Conservation (phyloP, 2,113 vertebrate species). For the Chaetops frenatus region DNA sequence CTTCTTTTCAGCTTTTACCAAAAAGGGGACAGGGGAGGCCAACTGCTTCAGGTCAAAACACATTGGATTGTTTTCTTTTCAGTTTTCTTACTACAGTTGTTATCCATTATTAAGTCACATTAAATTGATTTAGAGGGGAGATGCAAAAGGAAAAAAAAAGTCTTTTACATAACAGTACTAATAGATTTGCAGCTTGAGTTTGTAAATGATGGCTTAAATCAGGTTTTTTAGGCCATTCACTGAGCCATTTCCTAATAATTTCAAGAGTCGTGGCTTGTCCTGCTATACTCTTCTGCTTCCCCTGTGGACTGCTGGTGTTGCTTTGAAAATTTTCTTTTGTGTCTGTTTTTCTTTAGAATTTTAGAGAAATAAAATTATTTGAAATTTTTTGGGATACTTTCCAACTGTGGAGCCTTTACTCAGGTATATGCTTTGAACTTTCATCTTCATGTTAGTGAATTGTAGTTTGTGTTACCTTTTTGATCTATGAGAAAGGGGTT, state of each 20-base stretch:
- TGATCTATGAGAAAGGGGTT: not conserved
- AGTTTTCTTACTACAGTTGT: not conserved
- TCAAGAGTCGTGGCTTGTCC: not conserved
- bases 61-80: not conserved
- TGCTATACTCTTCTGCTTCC: not conserved
- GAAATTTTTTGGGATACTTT: not conserved
- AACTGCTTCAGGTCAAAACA: not conserved
- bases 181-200: not conserved
- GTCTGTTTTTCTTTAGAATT: not conserved
- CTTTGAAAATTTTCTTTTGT: not conserved
- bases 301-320: not conserved
- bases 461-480: rapidly evolving
- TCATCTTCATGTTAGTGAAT: not conserved
- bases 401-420: not conserved
- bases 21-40: not conserved
- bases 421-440: not conserved
- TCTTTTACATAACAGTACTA: not conserved
- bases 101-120: not conserved
- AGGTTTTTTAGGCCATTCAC: not conserved
- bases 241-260: not conserved
- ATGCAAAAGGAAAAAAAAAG: not conserved
- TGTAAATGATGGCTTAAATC: not conserved
- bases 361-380: not conserved
- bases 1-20: not conserved
- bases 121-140: not conserved